Conservation (phyloP, 2,113 vertebrate species). For the Progne subis region DNA sequence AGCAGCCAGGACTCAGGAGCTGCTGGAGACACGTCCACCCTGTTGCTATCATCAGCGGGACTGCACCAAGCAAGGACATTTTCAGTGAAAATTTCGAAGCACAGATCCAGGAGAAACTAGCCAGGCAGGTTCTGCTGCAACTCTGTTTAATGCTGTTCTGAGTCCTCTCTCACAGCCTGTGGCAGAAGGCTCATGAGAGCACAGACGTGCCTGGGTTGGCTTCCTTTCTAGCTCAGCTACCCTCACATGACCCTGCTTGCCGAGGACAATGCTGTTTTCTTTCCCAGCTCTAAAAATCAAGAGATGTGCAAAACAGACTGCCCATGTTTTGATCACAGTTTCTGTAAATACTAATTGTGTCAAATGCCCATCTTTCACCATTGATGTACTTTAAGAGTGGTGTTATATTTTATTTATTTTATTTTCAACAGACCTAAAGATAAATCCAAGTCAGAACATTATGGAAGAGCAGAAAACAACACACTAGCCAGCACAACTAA, state of each 20-base stretch:
- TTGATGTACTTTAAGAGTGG: background rate
- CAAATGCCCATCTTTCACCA: background rate
- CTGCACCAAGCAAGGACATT: background rate
- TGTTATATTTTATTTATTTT: background rate
- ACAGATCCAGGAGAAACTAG: background rate
- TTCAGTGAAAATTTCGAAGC: background rate
- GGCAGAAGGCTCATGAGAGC: background rate
- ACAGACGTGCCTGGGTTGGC: background rate
- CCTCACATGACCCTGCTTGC: background rate
- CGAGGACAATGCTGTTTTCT: background rate
- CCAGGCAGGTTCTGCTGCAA: constrained; percentile 30
- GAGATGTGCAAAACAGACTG: background rate
- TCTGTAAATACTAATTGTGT: background rate
- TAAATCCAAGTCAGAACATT: background rate
- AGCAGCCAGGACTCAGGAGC: background rate
- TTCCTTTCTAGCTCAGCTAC: background rate
- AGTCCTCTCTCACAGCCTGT: background rate
- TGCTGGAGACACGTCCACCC: rapidly evolving
- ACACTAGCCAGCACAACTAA: background rate
- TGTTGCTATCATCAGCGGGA: rapidly evolving
- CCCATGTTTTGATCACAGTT: background rate
- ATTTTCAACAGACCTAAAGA: background rate
- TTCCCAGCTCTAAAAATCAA: background rate
- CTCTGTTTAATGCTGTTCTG: background rate
- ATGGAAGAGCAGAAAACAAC: background rate